phyloP scores from a whole-genome alignment of 2,113 vertebrate genomes.

The Dinomys branickii region DNA sequence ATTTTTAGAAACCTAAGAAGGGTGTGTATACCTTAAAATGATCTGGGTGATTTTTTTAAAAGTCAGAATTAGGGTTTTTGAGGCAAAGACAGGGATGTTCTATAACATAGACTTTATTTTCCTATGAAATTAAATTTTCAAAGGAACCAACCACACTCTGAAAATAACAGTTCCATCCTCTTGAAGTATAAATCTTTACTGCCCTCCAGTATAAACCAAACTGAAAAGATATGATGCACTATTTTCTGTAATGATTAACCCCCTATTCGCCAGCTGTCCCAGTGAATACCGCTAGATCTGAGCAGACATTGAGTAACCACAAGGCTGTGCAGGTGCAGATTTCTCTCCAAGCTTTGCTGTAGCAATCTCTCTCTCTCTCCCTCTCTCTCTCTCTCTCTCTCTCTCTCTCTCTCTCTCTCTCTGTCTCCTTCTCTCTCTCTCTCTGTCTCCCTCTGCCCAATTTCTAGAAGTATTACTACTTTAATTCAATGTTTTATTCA shows the following conservation, averaged over 20 bases:
- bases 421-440: no score
- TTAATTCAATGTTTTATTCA: constrained; percentile 7
- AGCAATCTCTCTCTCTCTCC: neutral
- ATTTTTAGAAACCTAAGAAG: neutral
- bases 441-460: neutral
- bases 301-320: constrained; percentile 12
- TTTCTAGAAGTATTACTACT: constrained; percentile 21
- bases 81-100: neutral
- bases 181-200: constrained; percentile 75
- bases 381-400: neutral
- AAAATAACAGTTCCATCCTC: constrained; percentile 57
- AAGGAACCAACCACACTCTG: constrained; percentile 24
- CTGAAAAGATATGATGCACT: constrained; percentile 67
- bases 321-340: constrained; percentile 24
- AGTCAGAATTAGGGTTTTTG: neutral
- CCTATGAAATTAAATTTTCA: constrained; percentile 51
- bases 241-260: constrained; percentile 79
- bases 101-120: neutral
- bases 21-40: neutral
- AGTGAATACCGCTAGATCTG: constrained; percentile 53
- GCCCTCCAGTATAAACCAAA: constrained; percentile 71
- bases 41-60: neutral
- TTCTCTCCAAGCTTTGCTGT: neutral
- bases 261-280: constrained; percentile 74
- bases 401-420: no score